A percentile compares a stretch with the other conserved stretches of the same genome.
Evolutionary conservation across 2,797 vertebrate species (phyloP).

Genomic region (Manis crassicaudata): DNA sequence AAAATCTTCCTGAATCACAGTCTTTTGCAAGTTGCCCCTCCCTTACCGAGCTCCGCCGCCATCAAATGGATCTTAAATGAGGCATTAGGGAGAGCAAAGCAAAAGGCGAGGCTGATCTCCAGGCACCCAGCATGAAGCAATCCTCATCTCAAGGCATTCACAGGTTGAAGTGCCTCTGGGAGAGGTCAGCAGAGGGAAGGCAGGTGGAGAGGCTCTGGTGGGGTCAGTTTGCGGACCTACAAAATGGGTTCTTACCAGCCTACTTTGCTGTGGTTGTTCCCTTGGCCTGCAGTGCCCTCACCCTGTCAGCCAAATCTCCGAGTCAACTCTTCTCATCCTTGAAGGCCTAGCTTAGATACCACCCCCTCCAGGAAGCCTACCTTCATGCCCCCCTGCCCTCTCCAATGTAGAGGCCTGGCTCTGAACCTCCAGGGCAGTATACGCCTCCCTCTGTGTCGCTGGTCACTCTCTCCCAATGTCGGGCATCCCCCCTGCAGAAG

Average conservation of each 20-base stretch:
- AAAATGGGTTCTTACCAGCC: not conserved
- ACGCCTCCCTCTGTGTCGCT: not conserved
- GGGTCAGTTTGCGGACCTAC: not conserved
- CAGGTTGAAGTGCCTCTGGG: not conserved
- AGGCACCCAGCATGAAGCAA: not conserved
- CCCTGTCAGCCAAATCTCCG: not conserved
- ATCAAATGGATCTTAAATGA: not conserved
- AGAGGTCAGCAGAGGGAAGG: too few relatives aligned
- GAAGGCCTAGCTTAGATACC: not conserved
- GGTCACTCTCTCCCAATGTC: not conserved
- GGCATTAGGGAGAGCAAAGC: not conserved
- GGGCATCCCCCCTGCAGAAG: fast-evolving
- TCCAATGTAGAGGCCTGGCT: not conserved
- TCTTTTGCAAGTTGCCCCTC: not conserved
- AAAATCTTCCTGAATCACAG: too few relatives aligned
- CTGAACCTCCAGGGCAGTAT: fast-evolving
- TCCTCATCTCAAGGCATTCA: fast-evolving
- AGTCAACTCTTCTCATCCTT: not conserved
- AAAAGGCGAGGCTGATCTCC: not conserved
- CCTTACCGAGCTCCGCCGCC: fast-evolving
- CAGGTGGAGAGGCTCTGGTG: too few relatives aligned
- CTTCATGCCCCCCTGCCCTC: not conserved
- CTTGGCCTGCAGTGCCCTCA: not conserved
- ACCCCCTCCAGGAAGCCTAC: not conserved
- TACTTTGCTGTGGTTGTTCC: too few relatives aligned